Evolutionary conservation across 1,140 invertebrate genomes (phyloP).

Genomic region (Eurosta solidaginis): DNA sequence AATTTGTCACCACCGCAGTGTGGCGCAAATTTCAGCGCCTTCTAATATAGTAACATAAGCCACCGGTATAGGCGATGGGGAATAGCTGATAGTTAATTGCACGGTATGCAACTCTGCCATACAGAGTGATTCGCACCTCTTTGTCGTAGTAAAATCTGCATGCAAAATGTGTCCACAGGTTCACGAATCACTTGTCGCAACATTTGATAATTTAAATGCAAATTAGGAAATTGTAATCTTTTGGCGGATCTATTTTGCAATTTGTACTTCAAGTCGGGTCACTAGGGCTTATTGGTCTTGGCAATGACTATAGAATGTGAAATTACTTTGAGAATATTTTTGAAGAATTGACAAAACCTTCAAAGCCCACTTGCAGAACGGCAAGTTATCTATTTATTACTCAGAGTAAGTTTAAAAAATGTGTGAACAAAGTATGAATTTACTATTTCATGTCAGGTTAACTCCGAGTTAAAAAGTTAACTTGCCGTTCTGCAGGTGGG

Average conservation of each 20-base stretch:
- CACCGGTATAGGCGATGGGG: neutral
- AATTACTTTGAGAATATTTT: too few relatives aligned
- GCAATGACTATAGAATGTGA: too few relatives aligned
- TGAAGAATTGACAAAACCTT: too few relatives aligned
- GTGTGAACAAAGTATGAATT: too few relatives aligned
- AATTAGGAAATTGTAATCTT: neutral
- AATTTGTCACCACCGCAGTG: neutral
- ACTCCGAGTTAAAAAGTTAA: too few relatives aligned
- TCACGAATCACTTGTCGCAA: neutral
- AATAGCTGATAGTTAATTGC: neutral
- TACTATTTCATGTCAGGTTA: too few relatives aligned
- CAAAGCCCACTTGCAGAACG: too few relatives aligned
- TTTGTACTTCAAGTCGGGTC: too few relatives aligned
- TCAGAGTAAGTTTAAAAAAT: too few relatives aligned
- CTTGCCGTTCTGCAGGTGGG: too few relatives aligned
- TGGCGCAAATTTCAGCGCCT: slow-evolving; percentile 23
- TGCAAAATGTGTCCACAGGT: neutral
- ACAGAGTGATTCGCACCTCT: neutral
- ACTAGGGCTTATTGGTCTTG: too few relatives aligned
- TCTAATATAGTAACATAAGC: neutral
- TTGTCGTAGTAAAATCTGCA: neutral
- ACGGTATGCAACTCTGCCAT: neutral
- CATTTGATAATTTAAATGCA: slow-evolving; percentile 13
- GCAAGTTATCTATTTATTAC: too few relatives aligned
- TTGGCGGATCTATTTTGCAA: neutral